These are phyloP conservation scores for Okamejei kenojei DNA, from an alignment of 2,797 vertebrate genomes.

Conservation along the genomic window DNA sequence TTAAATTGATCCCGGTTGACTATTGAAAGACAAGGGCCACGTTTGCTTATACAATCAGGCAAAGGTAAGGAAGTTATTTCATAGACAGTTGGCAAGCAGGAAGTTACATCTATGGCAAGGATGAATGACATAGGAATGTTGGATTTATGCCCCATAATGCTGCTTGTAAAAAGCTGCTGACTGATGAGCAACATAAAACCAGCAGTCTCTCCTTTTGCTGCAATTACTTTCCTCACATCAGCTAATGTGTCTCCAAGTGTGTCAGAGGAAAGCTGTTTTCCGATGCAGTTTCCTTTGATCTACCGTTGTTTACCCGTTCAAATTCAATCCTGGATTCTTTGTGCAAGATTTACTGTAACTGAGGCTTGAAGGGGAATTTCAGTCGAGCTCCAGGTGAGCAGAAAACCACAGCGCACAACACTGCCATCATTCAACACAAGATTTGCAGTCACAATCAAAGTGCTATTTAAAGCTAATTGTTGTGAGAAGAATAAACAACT, in stretches of 20 bases:
- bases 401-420: neutral
- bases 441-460: neutral
- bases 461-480: neutral
- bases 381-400: neutral
- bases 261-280: neutral
- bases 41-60: neutral
- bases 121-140: neutral
- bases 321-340: too few relatives aligned
- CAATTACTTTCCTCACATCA: neutral
- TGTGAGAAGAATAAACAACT: neutral
- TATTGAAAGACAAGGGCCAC: neutral
- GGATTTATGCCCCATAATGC: neutral
- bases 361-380: neutral
- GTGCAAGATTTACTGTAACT: neutral
- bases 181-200: neutral
- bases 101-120: neutral
- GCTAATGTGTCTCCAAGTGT: neutral
- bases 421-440: neutral
- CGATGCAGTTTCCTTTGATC: neutral
- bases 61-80: neutral
- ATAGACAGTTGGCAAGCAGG: neutral
- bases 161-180: neutral
- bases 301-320: neutral
- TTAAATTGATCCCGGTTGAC: neutral
- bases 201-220: neutral